phyloP scores from a whole-genome alignment of 1,140 invertebrate species.

The Diabrotica undecimpunctata region DNA sequence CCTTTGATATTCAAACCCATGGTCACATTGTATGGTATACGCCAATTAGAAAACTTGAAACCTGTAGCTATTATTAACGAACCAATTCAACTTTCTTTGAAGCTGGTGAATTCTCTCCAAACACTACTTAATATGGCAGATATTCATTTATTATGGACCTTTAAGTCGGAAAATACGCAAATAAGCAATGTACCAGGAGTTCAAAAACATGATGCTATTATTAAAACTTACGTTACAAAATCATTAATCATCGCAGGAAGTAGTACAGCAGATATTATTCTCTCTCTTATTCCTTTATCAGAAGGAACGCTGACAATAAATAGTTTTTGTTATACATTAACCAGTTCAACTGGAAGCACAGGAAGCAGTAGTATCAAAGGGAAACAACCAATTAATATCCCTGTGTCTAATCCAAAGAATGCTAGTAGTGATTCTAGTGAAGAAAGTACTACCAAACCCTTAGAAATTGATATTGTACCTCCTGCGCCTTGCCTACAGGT shows the following conservation, averaged over 20 bases:
- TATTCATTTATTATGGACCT: slow-evolving; percentile 77
- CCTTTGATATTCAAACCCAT: slow-evolving; percentile 77
- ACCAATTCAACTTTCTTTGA: slow-evolving; percentile 73
- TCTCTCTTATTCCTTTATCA: slow-evolving; percentile 49
- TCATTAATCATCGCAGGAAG: slow-evolving; percentile 44
- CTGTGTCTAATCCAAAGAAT: slow-evolving; percentile 49
- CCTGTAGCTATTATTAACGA: slow-evolving; percentile 75
- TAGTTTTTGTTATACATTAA: slow-evolving; percentile 48
- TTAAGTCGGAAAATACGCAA: slow-evolving; percentile 36
- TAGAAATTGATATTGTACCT: slow-evolving; percentile 64
- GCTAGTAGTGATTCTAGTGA: neutral
- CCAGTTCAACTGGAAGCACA: slow-evolving; percentile 41
- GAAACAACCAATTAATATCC: slow-evolving; percentile 59
- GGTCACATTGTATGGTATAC: slow-evolving; percentile 62
- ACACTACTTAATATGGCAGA: slow-evolving; percentile 69
- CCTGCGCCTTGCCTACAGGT: slow-evolving; percentile 72
- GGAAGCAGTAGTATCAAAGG: slow-evolving; percentile 55
- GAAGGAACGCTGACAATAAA: slow-evolving; percentile 48
- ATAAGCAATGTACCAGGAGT: too few species aligned
- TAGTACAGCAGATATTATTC: slow-evolving; percentile 44
- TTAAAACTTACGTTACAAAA: slow-evolving; percentile 49
- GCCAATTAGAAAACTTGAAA: slow-evolving; percentile 62
- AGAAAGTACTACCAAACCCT: slow-evolving; percentile 35
- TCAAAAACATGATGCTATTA: slow-evolving; percentile 48
- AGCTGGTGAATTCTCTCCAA: slow-evolving; percentile 76